Evolutionary conservation across 1,140 invertebrate genomes (phyloP).

Genomic region (Drosophila cardini): DNA sequence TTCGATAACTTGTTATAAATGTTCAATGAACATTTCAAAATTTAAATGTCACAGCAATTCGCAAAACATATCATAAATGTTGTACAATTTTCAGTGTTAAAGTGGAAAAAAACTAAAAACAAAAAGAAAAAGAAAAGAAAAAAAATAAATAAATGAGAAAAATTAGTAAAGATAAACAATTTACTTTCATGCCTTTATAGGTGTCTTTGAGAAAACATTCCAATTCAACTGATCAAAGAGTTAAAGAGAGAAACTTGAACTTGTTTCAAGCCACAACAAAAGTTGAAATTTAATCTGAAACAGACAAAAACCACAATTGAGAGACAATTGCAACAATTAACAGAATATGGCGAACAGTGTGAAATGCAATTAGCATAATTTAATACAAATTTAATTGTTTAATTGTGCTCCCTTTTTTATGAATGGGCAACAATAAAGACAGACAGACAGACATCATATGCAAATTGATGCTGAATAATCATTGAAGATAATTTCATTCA

Average conservation of each 20-base stretch:
- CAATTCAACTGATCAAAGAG: background rate
- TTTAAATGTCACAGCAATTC: slow-evolving; percentile 84
- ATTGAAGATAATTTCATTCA: slow-evolving; percentile 13
- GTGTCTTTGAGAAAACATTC: slow-evolving; percentile 17
- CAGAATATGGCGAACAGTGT: slow-evolving; percentile 6
- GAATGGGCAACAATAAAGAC: background rate
- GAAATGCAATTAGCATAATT: slow-evolving; percentile 63
- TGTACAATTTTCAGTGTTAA: slow-evolving; percentile 81
- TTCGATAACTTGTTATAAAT: slow-evolving; percentile 10
- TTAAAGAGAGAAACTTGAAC: slow-evolving; percentile 8
- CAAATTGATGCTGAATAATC: slow-evolving; percentile 17
- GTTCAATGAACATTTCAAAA: slow-evolving; percentile 51
- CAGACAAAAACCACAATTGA: slow-evolving; percentile 25
- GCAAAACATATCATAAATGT: slow-evolving; percentile 85
- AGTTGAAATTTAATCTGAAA: background rate
- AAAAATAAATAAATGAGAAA: background rate
- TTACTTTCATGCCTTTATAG: slow-evolving; percentile 26
- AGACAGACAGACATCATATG: background rate
- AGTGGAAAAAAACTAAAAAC: slow-evolving; percentile 32
- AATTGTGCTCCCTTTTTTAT: slow-evolving; percentile 30
- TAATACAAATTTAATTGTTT: slow-evolving; percentile 49
- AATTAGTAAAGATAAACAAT: slow-evolving; percentile 6
- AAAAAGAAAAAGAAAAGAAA: slow-evolving; percentile 14
- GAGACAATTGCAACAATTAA: slow-evolving; percentile 44
- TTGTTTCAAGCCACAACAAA: background rate